Base-by-base conservation (phyloP, 2,888 invertebrate species). In the Rhagonycha lutea region DNA sequence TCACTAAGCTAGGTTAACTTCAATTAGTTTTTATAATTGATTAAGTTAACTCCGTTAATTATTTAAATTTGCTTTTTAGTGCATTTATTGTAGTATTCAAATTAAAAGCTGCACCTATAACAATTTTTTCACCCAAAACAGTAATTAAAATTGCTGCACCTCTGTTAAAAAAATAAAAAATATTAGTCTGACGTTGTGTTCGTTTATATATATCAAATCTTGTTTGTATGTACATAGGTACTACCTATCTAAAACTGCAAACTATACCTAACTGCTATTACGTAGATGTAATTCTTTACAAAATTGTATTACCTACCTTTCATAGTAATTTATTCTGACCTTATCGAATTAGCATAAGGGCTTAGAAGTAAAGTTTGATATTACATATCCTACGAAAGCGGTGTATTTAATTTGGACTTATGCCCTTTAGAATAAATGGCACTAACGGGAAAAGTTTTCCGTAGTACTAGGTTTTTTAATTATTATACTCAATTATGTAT, bases 351-450 rank as follows among this genome's bases (percentile, higher is more conserved):
- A 72, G 68, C 71, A 75, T 69, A 28, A 63, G 72, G 72, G 74
- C 62, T 12, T 26, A 62, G 73, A 70, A 76, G 71, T 70, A 32
- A 76, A 63, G 70, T 76, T 74, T 76, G 76, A 76, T 76, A 29
- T n/a, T 32, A 47, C 18, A 11, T n/a, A 61, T 73, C 69, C 47
- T 47, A n/a, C 5, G n/a, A n/a, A n/a, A 47, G 8, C 47, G 47
- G n/a, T 47, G 47, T 47, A n/a, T 47, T 47, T 47, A 47, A 47
- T 47, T 47, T 8, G 47, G 7, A n/a, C 7, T 47, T 47, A n/a
- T 8, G n/a, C 8, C 47, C n/a, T 47, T n/a, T n/a, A n/a, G n/a
- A 28, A 7, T 26, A 5, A 5, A 26, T 26, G 26, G 26, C 26
- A 26, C 28, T 28, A 28, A 28, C 8, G 8, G 28, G 8, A 8